These are phyloP conservation scores for Bombus polaris DNA, from an alignment of 1,140 invertebrate genomes.

Conservation along the genomic window DNA sequence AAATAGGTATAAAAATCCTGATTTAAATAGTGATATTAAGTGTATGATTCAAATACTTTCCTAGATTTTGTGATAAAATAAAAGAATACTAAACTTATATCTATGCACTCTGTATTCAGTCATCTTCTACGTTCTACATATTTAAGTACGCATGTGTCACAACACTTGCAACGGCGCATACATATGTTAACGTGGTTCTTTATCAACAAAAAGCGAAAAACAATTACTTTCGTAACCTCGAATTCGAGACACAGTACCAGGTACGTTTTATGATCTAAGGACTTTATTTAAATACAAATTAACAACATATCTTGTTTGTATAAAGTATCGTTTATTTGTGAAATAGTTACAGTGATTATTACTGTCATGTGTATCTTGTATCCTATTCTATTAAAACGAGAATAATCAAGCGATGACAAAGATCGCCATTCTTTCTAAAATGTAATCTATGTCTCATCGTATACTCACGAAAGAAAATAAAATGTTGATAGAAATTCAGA, in stretches of 20 bases:
- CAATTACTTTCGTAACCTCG: background rate
- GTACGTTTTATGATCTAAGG: too few species aligned
- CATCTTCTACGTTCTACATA: background rate
- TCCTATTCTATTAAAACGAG: background rate
- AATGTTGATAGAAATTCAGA: background rate
- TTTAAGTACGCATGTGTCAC: background rate
- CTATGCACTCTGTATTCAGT: background rate
- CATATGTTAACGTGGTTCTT: conserved; percentile 6
- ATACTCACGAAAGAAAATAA: background rate
- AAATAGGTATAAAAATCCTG: background rate
- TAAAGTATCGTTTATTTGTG: background rate
- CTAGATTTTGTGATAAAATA: background rate
- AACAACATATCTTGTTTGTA: background rate
- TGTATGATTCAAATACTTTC: background rate
- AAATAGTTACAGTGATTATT: background rate
- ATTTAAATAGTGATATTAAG: too few species aligned
- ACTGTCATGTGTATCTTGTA: background rate
- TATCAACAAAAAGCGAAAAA: conserved; percentile 26
- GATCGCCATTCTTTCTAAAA: background rate
- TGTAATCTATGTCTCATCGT: background rate
- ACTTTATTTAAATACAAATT: background rate
- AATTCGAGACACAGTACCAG: background rate
- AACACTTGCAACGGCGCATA: background rate
- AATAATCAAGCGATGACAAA: background rate
- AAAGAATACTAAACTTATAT: background rate